Base-by-base conservation (phyloP, 2,888 invertebrate genomes). In the Xestobium rufovillosum region DNA sequence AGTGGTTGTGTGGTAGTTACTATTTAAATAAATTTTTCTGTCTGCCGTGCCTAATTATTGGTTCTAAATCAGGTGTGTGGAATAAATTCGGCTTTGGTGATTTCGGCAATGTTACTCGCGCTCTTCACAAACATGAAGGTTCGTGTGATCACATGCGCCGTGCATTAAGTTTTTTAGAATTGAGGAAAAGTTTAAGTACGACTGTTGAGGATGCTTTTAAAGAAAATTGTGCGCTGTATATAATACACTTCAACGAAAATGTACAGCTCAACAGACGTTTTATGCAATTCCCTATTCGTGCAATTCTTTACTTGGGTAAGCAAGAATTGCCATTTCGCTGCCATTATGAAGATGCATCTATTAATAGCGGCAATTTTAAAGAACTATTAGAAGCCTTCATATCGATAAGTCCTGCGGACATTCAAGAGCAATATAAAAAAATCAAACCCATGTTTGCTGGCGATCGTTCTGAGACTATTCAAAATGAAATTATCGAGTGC, bases 401-500 rank as follows among this genome's bases (percentile, higher is more conserved):
- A 32, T 14, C 14, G n/a, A 31, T 26, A 25, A 38, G 45, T 36
- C 28, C 34, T 27, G n/a, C 10, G 19, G 42, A 48, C 38, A 43
- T 44, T 8, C 26, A 39, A 41, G 38, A 34, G 26, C 44, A 48
- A 4, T 42, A 44, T 35, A 12, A 29, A 25, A 44, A 46, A 31
- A 44, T 46, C 19, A 42, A 48, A 39, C 26, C 19, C 38, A 34
- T 47, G 10, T 44, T 49, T 23, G n/a, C n/a, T n/a, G n/a, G n/a
- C n/a, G n/a, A n/a, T n/a, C n/a, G n/a, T n/a, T n/a, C 41, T 6
- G 40, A 49, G 33, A 44, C 40, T 4, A 43, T 41, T 14, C 44
- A 47, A 40, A 47, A 49, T 34, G 47, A 47, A 32, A 15, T 49
- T 10, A 45, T 49, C 28, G 34, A 38, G 4, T 48, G 49, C 31